Conservation (phyloP, 2,888 invertebrate genomes). For the Dichetophora obliterata region DNA sequence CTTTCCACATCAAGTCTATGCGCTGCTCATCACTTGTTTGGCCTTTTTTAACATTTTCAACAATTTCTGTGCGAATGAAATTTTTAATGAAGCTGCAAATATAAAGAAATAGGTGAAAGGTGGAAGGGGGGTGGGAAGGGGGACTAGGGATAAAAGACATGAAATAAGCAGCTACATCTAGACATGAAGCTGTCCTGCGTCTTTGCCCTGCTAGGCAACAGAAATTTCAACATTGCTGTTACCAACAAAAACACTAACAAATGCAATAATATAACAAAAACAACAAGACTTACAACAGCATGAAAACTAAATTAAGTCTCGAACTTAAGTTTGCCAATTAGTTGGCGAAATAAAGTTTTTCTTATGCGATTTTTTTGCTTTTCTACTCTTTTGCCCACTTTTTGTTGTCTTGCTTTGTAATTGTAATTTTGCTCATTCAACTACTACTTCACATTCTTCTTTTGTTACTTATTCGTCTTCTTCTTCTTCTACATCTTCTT, state of each 20-base stretch:
- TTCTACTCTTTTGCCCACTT: neutral
- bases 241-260: too few species aligned
- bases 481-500: neutral
- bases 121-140: too few species aligned
- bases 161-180: too few species aligned
- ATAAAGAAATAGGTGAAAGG: slow-evolving; percentile 36
- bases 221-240: neutral
- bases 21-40: too few species aligned
- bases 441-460: neutral
- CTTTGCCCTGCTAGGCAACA: too few species aligned
- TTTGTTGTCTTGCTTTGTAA: slow-evolving; percentile 5
- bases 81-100: slow-evolving; percentile 61
- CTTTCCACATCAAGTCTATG: too few species aligned
- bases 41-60: neutral
- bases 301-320: slow-evolving; percentile 22
- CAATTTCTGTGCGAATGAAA: slow-evolving; percentile 46
- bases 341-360: slow-evolving; percentile 27
- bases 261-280: neutral
- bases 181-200: too few species aligned
- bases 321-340: slow-evolving; percentile 35
- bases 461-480: neutral
- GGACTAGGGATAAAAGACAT: too few species aligned
- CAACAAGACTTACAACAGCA: slow-evolving; percentile 5
- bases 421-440: slow-evolving; percentile 9
- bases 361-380: neutral